Conservation (phyloP, 2,888 invertebrate species). For the Agonopterix subpropinquella region DNA sequence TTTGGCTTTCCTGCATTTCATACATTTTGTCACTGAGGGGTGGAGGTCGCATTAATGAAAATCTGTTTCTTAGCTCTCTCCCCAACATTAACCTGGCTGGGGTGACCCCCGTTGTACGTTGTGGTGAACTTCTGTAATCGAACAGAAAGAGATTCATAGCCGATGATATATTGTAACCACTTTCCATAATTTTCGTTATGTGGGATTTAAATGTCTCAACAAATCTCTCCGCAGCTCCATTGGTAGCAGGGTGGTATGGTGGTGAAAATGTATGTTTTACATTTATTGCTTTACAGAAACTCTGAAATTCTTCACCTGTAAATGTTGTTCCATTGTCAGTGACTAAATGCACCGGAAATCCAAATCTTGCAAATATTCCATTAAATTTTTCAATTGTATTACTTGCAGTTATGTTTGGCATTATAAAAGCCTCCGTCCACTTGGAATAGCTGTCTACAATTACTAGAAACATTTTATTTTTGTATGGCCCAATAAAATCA, state of each 20-base stretch:
- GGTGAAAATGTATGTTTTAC: slow-evolving; percentile 12
- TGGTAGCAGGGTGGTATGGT: not conserved
- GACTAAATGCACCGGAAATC: slow-evolving; percentile 9
- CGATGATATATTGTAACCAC: slow-evolving; percentile 1
- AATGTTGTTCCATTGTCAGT: slow-evolving; percentile 10
- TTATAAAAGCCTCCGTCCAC: slow-evolving; percentile 10
- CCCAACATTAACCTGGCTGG: slow-evolving; percentile 10
- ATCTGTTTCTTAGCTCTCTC: slow-evolving; percentile 10
- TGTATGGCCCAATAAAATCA: slow-evolving; percentile 9
- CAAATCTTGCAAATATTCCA: slow-evolving; percentile 5
- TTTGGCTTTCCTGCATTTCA: not conserved
- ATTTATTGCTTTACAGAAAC: slow-evolving; percentile 5
- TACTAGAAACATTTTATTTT: slow-evolving; percentile 8
- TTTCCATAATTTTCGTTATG: slow-evolving; percentile 9
- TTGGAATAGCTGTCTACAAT: slow-evolving; percentile 8
- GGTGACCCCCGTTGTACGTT: slow-evolving; percentile 6
- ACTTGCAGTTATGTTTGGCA: slow-evolving; percentile 5
- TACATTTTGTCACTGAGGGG: slow-evolving; percentile 1
- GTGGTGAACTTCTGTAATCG: slow-evolving; percentile 8
- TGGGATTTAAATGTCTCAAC: slow-evolving; percentile 9
- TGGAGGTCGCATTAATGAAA: slow-evolving; percentile 8
- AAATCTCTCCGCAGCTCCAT: not conserved
- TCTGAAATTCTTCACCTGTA: slow-evolving; percentile 9
- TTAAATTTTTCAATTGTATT: slow-evolving; percentile 8
- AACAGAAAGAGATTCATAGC: slow-evolving; percentile 10